Conservation (phyloP, 2,888 invertebrate genomes). For the Rugalucina vietnamica region DNA sequence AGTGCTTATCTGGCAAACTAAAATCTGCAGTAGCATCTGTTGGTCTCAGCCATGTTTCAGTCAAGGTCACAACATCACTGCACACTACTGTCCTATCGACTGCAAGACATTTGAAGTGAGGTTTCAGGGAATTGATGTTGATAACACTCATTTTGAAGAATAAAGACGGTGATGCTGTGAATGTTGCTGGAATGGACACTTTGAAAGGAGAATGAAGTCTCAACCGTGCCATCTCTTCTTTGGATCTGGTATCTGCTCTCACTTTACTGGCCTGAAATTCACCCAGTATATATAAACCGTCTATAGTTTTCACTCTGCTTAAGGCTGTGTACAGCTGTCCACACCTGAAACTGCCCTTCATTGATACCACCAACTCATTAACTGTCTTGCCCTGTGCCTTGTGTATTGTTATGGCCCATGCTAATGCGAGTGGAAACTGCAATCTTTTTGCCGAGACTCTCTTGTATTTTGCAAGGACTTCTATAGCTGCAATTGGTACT, state of each 20-base stretch:
- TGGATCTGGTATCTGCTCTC: not conserved
- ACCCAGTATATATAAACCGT: conserved; percentile 26
- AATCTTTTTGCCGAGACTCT: not conserved
- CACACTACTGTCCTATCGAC: not conserved
- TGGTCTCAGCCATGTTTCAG: not conserved
- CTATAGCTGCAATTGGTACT: not conserved
- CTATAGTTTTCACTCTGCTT: conserved; percentile 22
- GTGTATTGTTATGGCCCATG: conserved; percentile 40
- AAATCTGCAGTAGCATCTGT: not conserved
- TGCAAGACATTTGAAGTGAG: not conserved
- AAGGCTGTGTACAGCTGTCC: conserved; percentile 35
- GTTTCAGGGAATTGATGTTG: not conserved
- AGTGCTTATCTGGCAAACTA: not conserved
- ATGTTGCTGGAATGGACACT: not conserved
- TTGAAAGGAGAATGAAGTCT: not conserved
- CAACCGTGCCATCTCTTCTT: not conserved
- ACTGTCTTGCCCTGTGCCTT: conserved; percentile 38
- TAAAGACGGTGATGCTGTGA: not conserved
- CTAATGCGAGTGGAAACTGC: conserved; percentile 28
- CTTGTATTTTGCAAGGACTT: not conserved
- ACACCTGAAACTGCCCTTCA: conserved; percentile 10
- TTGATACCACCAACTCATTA: conserved; percentile 26
- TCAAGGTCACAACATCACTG: not conserved
- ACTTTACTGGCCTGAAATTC: not conserved
- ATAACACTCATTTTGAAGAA: not conserved